Conservation (phyloP, 2,888 invertebrate genomes). For the Liopterus haemorrhoidalis region DNA sequence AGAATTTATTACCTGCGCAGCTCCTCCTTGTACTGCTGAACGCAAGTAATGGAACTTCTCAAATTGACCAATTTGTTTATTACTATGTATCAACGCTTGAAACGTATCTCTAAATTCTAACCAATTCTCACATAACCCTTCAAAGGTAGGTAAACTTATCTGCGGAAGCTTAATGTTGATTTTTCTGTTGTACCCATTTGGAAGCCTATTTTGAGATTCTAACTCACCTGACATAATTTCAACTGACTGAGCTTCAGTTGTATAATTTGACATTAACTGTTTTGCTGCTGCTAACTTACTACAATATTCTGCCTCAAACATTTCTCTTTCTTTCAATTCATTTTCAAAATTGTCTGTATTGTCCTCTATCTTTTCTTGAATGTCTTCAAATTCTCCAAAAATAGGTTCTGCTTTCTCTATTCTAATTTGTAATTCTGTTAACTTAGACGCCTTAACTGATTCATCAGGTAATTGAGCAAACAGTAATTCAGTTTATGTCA, state of each 20-base stretch:
- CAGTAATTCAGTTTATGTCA: too few relatives aligned
- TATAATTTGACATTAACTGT: background rate
- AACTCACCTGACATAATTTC: too few relatives aligned
- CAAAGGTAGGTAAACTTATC: conserved; percentile 20
- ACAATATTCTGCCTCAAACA: conserved; percentile 4
- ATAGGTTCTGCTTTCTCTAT: background rate
- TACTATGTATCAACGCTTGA: conserved; percentile 21
- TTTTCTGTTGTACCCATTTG: background rate
- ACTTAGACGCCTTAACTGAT: too few relatives aligned
- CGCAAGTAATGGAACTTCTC: conserved; percentile 28
- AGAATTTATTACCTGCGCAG: conserved; percentile 23
- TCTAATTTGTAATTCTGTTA: too few relatives aligned
- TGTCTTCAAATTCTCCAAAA: conserved; percentile 1
- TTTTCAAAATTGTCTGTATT: conserved; percentile 3
- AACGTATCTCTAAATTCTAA: conserved; percentile 25
- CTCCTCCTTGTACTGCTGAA: conserved; percentile 19
- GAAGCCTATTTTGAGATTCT: too few relatives aligned
- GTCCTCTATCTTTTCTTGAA: conserved; percentile 4
- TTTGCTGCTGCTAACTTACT: too few relatives aligned
- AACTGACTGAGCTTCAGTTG: too few relatives aligned
- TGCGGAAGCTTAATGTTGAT: conserved; percentile 14
- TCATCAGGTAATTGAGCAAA: too few relatives aligned
- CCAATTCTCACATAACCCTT: conserved; percentile 23
- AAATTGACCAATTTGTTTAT: conserved; percentile 16
- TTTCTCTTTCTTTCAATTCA: background rate